phyloP scores from a whole-genome alignment of 2,797 vertebrate species.

The Myioborus melanocephalus region DNA sequence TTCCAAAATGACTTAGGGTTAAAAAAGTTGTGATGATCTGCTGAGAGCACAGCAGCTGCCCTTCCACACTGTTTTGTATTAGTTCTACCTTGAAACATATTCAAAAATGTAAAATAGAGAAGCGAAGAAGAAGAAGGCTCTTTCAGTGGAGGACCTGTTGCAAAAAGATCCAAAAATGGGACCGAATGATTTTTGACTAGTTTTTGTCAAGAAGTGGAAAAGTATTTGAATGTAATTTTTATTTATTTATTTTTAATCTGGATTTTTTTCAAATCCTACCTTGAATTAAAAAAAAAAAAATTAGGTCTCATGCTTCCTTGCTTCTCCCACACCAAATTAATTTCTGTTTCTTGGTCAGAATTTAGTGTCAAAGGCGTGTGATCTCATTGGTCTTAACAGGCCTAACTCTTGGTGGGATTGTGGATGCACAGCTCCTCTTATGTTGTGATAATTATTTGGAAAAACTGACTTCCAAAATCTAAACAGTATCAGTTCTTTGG shows the following conservation, averaged over 20 bases:
- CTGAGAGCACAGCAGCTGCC: neutral
- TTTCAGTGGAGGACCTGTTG: neutral
- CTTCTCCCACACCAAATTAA: neutral
- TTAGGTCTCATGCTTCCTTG: rapidly evolving
- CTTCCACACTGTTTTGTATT: neutral
- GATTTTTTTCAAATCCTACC: neutral
- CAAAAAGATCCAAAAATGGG: neutral
- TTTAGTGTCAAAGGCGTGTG: neutral
- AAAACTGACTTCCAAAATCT: neutral
- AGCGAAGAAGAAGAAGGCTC: neutral
- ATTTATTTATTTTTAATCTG: too few relatives aligned
- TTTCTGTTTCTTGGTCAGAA: neutral
- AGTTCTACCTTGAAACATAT: neutral
- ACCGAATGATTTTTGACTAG: neutral
- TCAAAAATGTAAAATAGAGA: neutral
- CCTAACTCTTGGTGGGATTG: neutral
- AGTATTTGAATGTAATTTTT: neutral
- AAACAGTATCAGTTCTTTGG: neutral
- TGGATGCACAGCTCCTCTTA: neutral
- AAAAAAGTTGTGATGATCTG: neutral
- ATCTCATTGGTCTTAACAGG: neutral
- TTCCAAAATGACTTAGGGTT: neutral
- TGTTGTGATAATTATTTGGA: neutral
- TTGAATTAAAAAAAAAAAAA: neutral
- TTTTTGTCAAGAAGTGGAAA: neutral